Base-by-base conservation (phyloP, 2,888 invertebrate species). In the Cheiracanthium punctorium region DNA sequence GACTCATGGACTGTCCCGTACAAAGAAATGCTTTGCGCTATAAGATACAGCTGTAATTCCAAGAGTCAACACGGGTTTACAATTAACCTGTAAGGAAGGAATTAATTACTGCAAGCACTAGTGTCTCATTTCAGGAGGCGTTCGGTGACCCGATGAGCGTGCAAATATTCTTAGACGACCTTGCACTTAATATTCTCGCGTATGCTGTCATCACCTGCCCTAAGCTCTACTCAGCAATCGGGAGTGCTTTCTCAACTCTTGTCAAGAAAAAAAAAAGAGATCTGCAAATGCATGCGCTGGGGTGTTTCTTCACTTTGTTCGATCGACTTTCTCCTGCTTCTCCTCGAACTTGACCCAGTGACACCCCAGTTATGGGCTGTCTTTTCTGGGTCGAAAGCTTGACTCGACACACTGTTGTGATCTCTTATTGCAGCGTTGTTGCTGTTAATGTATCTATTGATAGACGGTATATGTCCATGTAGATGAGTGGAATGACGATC, bases 331-430 rank as follows among this genome's bases (percentile, higher is more conserved):
- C 43, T 48, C 43, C 17, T 17, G 14, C 43, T 24, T 58, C 17
- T 58, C 58, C 58, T 58, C 58, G 58, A 58, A 58, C 58, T 58
- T 58, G 58, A 58, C 58, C 58, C 58, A 58, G 2, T 48, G 43
- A 5, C 58, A 58, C 24, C 58, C 58, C 24, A 24, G 58, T 58
- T 58, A 58, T 24, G 58, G 24, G 58, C 4, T 4, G 4, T 58
- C 24, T 20, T 58, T 58, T 58, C 58, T 58, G 58, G 58, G 58
- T 58, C 58, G 58, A 17, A 8, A 24, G 58, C 24, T 4, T 48
- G 43, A 48, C 43, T 10, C 17, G 5, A 17, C 1, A 48, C 43
- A 17, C 5, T 17, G 7, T 37, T 37, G 37, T 7, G 37, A 37
- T 4, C 37, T 37, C 10, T 10, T 37, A 10, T 37, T 37, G 10